phyloP scores from a whole-genome alignment of 2,113 vertebrate species.

The Eulemur macaco region DNA sequence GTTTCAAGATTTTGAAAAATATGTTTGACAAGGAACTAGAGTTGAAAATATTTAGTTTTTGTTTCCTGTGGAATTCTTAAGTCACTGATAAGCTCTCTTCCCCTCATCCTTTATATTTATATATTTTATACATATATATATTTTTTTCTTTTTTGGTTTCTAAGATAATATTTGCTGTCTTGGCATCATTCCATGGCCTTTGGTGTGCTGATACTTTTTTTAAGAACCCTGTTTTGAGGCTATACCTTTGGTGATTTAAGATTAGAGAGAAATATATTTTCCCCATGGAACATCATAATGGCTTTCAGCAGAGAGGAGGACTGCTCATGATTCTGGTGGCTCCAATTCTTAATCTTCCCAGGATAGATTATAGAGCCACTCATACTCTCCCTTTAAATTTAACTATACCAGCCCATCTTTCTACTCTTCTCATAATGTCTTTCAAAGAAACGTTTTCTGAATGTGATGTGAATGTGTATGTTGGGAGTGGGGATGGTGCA shows the following conservation, averaged over 20 bases:
- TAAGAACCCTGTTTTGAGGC: conserved; percentile 39
- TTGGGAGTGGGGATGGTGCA: not conserved
- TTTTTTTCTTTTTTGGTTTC: conserved; percentile 47
- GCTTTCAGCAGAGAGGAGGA: not conserved
- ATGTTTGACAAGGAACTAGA: conserved; percentile 57
- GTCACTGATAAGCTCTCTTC: conserved; percentile 65
- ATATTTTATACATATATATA: not conserved
- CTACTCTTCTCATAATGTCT: not conserved
- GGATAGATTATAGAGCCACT: not conserved
- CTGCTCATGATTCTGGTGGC: not conserved
- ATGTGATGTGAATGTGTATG: not conserved
- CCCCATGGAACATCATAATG: not conserved
- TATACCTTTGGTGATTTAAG: conserved; percentile 29
- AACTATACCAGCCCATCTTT: not conserved
- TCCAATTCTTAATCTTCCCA: not conserved
- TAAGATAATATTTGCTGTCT: conserved; percentile 66
- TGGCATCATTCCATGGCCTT: conserved; percentile 69
- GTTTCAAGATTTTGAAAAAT: conserved; percentile 58
- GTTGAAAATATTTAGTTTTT: conserved; percentile 75
- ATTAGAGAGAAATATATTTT: not conserved
- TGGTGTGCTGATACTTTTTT: conserved; percentile 64
- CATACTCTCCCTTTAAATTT: not conserved
- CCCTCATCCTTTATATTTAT: too few species aligned
- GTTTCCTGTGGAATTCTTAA: conserved; percentile 70
- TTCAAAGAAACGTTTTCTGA: not conserved